These are phyloP conservation scores for Panurus biarmicus DNA, from an alignment of 2,113 vertebrate species.

Conservation along the genomic window DNA sequence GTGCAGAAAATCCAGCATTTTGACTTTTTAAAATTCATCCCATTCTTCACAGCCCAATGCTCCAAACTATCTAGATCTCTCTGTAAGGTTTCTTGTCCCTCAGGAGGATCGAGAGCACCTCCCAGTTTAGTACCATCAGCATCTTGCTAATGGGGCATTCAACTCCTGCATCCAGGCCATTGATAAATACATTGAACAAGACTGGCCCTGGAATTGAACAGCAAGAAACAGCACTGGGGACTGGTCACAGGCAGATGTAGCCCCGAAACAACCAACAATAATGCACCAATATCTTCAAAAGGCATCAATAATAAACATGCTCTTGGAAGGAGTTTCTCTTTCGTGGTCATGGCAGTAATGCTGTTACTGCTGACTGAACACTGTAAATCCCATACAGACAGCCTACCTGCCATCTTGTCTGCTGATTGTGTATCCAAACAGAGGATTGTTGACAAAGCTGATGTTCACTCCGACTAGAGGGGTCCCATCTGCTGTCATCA, in stretches of 20 bases:
- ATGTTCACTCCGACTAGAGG: conserved; percentile 98
- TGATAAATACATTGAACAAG: neutral
- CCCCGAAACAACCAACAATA: neutral
- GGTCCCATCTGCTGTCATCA: conserved; percentile 93
- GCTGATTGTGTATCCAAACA: conserved; percentile 91
- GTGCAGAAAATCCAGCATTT: neutral
- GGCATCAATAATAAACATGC: fast-evolving
- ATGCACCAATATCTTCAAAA: neutral
- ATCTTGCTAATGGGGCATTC: neutral
- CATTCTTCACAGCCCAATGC: neutral
- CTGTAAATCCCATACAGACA: neutral
- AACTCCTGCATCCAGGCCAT: neutral
- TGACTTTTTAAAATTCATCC: neutral
- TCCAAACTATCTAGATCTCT: neutral
- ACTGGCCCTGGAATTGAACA: neutral
- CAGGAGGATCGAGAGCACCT: neutral
- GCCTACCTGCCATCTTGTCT: conserved; percentile 94
- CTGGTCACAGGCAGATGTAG: fast-evolving
- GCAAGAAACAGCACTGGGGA: neutral
- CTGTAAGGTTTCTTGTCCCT: neutral
- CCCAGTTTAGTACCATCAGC: neutral
- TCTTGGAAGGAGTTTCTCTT: neutral
- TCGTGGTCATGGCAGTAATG: neutral
- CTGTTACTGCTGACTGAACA: neutral
- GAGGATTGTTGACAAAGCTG: conserved; percentile 90